phyloP scores from a whole-genome alignment of 2,113 vertebrate species.

The Rhombomys opimus region DNA sequence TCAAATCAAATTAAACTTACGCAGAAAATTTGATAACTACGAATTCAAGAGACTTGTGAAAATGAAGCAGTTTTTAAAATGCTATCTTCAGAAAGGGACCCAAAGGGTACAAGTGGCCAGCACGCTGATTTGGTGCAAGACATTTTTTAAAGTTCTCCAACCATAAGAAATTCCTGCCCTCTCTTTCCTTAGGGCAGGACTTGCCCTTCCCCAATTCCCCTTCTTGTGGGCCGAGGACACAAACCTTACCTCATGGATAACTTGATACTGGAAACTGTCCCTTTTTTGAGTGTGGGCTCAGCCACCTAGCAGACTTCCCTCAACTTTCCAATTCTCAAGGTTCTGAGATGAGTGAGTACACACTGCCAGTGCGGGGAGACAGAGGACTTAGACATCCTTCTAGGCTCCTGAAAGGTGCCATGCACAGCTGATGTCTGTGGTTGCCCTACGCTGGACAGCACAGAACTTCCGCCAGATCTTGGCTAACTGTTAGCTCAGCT shows the following conservation, averaged over 20 bases:
- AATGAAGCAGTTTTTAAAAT: neutral
- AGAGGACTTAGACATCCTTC: too few species aligned
- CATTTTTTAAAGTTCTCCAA: neutral
- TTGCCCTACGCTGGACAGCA: neutral
- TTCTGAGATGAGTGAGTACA: neutral
- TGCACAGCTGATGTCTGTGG: neutral
- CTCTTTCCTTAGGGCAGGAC: neutral
- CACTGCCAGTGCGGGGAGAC: neutral
- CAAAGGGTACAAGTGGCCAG: neutral
- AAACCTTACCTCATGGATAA: neutral
- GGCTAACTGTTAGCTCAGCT: neutral
- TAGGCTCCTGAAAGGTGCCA: neutral
- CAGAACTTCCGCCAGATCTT: too few species aligned
- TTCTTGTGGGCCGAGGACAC: neutral
- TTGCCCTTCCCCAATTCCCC: neutral
- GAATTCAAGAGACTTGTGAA: neutral
- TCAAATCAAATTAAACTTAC: neutral
- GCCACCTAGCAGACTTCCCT: too few species aligned
- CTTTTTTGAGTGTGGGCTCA: neutral
- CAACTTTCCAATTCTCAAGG: neutral
- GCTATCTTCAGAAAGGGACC: neutral
- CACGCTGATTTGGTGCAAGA: neutral
- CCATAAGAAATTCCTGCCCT: neutral
- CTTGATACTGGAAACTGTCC: neutral
- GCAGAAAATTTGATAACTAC: neutral